phyloP scores from a whole-genome alignment of 2,113 vertebrate species.

The Clupea harengus region DNA sequence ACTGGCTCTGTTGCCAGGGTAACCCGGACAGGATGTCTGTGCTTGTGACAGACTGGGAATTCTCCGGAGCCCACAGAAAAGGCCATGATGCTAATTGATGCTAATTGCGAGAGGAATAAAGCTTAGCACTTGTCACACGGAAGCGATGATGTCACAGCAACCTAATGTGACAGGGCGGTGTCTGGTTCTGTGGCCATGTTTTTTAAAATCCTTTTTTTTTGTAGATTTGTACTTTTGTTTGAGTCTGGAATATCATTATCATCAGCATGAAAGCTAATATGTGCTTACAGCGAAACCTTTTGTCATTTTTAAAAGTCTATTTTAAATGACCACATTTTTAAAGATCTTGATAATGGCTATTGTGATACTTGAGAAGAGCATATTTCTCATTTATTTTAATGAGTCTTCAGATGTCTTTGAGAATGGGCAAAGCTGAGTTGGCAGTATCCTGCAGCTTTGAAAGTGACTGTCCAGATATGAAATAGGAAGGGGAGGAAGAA shows the following conservation, averaged over 20 bases:
- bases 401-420: neutral
- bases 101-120: neutral
- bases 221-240: neutral
- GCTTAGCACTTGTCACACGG: neutral
- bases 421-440: neutral
- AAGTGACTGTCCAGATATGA: neutral
- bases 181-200: too few species aligned
- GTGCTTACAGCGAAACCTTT: neutral
- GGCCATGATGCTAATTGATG: slow-evolving; percentile 13
- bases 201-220: too few species aligned
- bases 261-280: neutral
- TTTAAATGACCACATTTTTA: too few species aligned
- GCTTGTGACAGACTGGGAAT: neutral
- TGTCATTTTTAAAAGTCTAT: neutral
- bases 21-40: neutral
- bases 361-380: neutral
- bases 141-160: neutral
- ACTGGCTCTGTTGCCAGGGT: neutral
- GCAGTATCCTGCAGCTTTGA: neutral
- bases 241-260: neutral
- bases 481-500: neutral
- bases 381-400: neutral
- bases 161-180: neutral
- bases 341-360: neutral
- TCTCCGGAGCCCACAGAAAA: neutral